Percentiles rank a stretch among this genome's conserved stretches.
These are phyloP conservation scores for Drosophila subsilvestris DNA, from an alignment of 2,888 invertebrate species.

Conservation along the genomic window DNA sequence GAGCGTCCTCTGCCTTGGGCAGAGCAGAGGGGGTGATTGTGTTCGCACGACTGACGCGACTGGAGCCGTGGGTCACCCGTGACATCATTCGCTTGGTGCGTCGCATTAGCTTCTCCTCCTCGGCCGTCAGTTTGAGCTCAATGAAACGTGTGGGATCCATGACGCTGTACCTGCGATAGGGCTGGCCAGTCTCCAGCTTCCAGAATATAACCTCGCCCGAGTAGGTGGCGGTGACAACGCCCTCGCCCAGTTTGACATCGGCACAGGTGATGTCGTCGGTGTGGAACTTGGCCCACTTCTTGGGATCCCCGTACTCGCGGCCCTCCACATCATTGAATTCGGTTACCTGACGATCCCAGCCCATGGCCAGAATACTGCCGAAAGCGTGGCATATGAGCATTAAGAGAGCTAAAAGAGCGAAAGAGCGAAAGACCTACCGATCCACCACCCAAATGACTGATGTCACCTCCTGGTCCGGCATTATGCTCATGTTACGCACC, in stretches of 20 bases:
- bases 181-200: constrained; percentile 92
- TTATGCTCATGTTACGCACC: constrained; percentile 88
- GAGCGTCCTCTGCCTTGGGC: constrained; percentile 36
- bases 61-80: neutral
- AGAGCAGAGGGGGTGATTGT: neutral
- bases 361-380: constrained; percentile 89
- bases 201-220: constrained; percentile 92
- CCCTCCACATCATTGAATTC: constrained; percentile 87
- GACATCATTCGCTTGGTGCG: constrained; percentile 44
- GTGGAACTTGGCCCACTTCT: constrained; percentile 90
- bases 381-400: neutral
- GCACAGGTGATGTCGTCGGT: constrained; percentile 90
- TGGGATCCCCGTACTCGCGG: constrained; percentile 86
- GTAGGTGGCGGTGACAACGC: constrained; percentile 90
- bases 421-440: constrained; percentile 81
- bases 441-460: constrained; percentile 86
- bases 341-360: constrained; percentile 90
- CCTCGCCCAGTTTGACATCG: constrained; percentile 87
- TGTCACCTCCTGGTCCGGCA: constrained; percentile 86
- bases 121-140: constrained; percentile 68
- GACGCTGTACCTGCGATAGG: constrained; percentile 85
- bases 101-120: constrained; percentile 45
- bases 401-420: neutral
- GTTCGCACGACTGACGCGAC: neutral
- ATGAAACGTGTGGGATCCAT: constrained; percentile 82